phyloP scores from a whole-genome alignment of 2,797 vertebrate genomes.

The Melanotaenia parkinsoni region DNA sequence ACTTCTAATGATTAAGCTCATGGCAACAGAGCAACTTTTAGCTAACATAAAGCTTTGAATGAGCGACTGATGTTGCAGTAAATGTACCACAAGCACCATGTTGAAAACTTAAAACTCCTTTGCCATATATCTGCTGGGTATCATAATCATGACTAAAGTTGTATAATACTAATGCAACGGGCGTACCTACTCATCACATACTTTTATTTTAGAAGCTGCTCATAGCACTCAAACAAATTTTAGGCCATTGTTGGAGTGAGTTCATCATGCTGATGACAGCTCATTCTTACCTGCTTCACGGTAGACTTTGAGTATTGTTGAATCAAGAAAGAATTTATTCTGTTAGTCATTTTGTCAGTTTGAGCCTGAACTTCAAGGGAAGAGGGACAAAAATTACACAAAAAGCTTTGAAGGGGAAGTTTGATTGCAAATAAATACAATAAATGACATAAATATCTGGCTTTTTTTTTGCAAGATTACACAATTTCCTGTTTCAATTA shows the following conservation, averaged over 20 bases:
- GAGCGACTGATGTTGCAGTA: constrained; percentile 22
- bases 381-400: not conserved
- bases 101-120: constrained; percentile 18
- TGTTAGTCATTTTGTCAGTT: constrained; percentile 15
- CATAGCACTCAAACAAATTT: constrained; percentile 4
- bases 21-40: constrained; percentile 16
- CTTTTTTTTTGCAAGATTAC: not conserved
- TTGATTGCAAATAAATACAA: not conserved
- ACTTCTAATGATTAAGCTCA: constrained; percentile 23
- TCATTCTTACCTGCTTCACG: constrained; percentile 23
- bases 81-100: constrained; percentile 12
- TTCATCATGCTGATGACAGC: constrained; percentile 33
- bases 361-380: not conserved
- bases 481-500: not conserved
- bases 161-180: constrained; percentile 16
- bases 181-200: constrained; percentile 14
- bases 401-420: not conserved
- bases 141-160: constrained; percentile 10
- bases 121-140: constrained; percentile 10
- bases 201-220: not conserved
- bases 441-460: not conserved
- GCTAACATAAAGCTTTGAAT: constrained; percentile 13
- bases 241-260: constrained; percentile 15
- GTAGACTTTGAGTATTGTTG: constrained; percentile 38
- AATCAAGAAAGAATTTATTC: constrained; percentile 36